Evolutionary conservation across 2,797 vertebrate species (phyloP), one percentile per base, ranked within the genome.

Genomic region (Lutjanus campechanus): DNA sequence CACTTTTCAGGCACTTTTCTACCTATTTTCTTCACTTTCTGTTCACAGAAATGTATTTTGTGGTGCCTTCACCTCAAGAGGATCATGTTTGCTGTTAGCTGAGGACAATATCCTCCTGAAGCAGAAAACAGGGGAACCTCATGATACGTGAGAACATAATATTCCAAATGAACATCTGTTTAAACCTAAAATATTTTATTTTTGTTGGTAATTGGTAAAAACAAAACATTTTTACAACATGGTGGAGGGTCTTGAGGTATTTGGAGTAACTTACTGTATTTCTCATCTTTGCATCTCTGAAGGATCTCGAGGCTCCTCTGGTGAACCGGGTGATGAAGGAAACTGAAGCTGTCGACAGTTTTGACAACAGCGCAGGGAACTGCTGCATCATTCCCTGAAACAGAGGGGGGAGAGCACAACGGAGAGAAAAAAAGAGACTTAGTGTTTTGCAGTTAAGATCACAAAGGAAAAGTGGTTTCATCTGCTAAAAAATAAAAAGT

Each of bases 251-350:
- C n/a, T 40, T 44, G 19, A 56, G 17, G 41, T 90, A 86, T 93
- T 92, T 82, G 89, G 7, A 81, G 92, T 46, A 8, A 71, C 97
- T 97, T 96, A 99, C 98, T 99, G 97, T 98, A 97, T 96, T 97
- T 98, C 95, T 99, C 98, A 83, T 98, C 98, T 96, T 99, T 99
- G 96, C 98, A 99, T 93, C 98, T 97, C 92, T 99, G 98, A 85
- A 99, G 98, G 95, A 99, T 99, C 97, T 98, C 98, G 87, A 99
- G 98, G 97, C 98, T 99, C 95, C 98, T 96, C 96, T 99, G 98
- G 94, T 99, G 98, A 91, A 99, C 98, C 88, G 98, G 98, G 95
- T 99, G 98, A 92, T 99, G 98, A 76, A 99, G 97, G 95, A 99
- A 99, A 95, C 98, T 99, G 96, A 99, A 98, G 96, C 96, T 99